Percentiles rank a stretch among this genome's conserved stretches.
Evolutionary conservation across 1,140 invertebrate species (phyloP).

Genomic region (Meteorus sp.): DNA sequence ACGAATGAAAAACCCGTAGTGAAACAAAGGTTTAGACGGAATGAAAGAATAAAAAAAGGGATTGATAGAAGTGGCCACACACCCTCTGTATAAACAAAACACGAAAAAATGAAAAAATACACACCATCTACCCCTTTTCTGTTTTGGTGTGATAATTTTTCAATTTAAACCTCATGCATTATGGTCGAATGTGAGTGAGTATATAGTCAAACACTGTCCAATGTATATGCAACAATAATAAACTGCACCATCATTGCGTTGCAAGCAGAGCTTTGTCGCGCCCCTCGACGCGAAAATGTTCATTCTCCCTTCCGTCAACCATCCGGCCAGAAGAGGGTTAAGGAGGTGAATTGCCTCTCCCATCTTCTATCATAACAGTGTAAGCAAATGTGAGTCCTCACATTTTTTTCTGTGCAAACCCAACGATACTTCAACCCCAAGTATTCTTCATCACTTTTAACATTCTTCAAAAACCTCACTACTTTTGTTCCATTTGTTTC

Average conservation of each 20-base stretch:
- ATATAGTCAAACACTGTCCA: constrained; percentile 9
- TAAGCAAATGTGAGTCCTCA: too few species aligned
- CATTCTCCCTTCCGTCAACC: too few species aligned
- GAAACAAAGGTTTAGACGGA: not conserved
- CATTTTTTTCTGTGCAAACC: too few species aligned
- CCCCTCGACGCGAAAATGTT: too few species aligned
- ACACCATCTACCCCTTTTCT: too few species aligned
- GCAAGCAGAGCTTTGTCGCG: not conserved
- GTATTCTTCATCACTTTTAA: too few species aligned
- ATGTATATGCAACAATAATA: constrained; percentile 27
- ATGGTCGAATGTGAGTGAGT: constrained; percentile 36
- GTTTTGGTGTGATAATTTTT: constrained; percentile 59
- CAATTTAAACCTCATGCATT: constrained; percentile 57
- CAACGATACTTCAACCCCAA: too few species aligned
- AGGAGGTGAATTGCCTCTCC: not conserved
- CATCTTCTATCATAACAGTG: too few species aligned
- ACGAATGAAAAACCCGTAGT: not conserved
- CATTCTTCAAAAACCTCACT: too few species aligned
- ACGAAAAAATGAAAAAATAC: too few species aligned
- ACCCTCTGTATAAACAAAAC: constrained; percentile 26
- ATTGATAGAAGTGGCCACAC: not conserved
- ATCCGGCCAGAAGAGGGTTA: too few species aligned
- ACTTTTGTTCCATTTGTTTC: too few species aligned
- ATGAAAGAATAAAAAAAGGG: not conserved
- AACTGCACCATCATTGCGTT: constrained; percentile 30